Conservation (phyloP, 1,140 invertebrate species). For the Calosoma granatense region DNA sequence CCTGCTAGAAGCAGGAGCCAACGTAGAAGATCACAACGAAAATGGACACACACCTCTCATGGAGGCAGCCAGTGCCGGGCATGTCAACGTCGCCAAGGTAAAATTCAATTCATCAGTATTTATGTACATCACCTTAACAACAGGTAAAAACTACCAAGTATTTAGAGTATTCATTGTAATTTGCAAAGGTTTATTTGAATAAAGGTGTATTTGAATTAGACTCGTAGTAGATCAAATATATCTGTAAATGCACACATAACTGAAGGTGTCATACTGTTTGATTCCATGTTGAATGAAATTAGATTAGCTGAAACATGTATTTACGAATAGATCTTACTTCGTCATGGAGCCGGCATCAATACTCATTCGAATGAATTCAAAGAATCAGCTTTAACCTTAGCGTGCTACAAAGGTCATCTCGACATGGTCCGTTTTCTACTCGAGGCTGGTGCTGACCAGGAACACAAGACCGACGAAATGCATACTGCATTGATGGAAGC, state of each 20-base stretch:
- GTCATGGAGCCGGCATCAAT: slow-evolving; percentile 92
- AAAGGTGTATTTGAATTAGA: no score
- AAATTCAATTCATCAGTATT: no score
- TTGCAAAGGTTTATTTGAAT: no score
- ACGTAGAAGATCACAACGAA: slow-evolving; percentile 97
- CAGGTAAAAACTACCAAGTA: no score
- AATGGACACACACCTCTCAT: slow-evolving; percentile 98
- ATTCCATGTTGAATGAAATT: no score
- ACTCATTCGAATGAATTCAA: slow-evolving; percentile 99
- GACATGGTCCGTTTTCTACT: slow-evolving; percentile 96
- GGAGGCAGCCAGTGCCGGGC: slow-evolving; percentile 96
- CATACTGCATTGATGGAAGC: slow-evolving; percentile 99
- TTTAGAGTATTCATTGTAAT: no score
- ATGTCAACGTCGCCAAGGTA: slow-evolving; percentile 85
- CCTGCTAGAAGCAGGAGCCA: slow-evolving; percentile 81
- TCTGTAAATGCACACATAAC: no score
- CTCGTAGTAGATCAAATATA: no score
- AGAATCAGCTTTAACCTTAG: slow-evolving; percentile 87
- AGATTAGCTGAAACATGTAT: no score
- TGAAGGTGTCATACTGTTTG: no score
- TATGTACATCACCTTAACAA: no score
- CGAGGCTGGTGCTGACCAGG: slow-evolving; percentile 88
- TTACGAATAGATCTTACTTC: slow-evolving; percentile 69
- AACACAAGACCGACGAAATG: slow-evolving; percentile 99
- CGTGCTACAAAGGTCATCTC: slow-evolving; percentile 90